phyloP scores from a whole-genome alignment of 1,140 invertebrate genomes.

The Ladona fulva region DNA sequence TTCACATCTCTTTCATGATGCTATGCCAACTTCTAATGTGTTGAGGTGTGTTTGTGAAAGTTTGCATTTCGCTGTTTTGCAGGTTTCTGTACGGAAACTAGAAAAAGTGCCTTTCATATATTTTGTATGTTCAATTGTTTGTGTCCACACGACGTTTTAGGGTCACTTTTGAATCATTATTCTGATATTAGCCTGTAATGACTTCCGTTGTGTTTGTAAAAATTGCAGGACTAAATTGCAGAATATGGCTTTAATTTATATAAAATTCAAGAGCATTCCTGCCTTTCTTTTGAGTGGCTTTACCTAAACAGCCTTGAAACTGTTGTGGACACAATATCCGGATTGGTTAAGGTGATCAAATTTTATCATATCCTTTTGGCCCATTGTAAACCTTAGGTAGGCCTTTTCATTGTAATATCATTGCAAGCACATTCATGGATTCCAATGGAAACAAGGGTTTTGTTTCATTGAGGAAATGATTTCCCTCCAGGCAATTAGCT shows the following conservation, averaged over 20 bases:
- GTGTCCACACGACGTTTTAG: background rate
- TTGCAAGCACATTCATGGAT: background rate
- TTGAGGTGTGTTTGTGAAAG: background rate
- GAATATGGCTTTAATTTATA: no score
- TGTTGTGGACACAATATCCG: background rate
- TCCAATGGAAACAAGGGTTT: background rate
- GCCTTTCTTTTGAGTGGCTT: background rate
- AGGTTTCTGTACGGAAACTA: background rate
- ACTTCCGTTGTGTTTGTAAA: no score
- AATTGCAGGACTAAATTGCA: no score
- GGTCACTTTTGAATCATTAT: background rate
- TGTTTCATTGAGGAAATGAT: background rate
- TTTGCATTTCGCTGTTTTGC: background rate
- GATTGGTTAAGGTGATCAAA: background rate
- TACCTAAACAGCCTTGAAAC: background rate
- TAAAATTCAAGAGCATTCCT: no score
- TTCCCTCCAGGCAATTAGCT: background rate
- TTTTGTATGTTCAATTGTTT: background rate
- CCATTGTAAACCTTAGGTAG: background rate
- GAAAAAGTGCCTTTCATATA: background rate
- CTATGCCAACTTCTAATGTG: no score
- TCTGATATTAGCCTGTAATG: no score
- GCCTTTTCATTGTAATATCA: background rate
- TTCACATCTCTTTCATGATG: no score
- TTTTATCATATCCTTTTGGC: background rate